Evolutionary conservation across 2,888 invertebrate genomes (phyloP).

Genomic region (Trichacis sp.): DNA sequence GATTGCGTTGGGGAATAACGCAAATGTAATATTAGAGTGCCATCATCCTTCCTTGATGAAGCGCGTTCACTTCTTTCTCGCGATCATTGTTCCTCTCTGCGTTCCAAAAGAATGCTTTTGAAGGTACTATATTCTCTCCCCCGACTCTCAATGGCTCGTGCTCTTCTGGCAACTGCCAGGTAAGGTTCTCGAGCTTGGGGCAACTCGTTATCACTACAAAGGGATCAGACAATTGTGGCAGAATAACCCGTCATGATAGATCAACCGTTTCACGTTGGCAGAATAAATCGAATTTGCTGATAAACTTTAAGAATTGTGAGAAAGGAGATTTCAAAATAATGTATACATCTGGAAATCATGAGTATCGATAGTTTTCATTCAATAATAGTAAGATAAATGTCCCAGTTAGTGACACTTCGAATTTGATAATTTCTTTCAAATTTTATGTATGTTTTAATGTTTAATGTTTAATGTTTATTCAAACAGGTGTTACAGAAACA

Average conservation of each 20-base stretch:
- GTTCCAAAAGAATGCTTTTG: slow-evolving; percentile 16
- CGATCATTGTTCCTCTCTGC: slow-evolving; percentile 28
- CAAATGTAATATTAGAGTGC: slow-evolving; percentile 34
- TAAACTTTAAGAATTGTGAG: too few relatives aligned
- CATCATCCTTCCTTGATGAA: slow-evolving; percentile 23
- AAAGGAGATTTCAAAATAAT: too few relatives aligned
- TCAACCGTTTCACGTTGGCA: slow-evolving; percentile 1
- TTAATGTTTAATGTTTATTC: too few relatives aligned
- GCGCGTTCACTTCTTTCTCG: slow-evolving; percentile 28
- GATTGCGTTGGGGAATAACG: slow-evolving; percentile 29
- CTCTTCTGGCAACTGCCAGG: slow-evolving; percentile 12
- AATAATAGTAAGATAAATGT: too few relatives aligned
- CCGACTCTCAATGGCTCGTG: slow-evolving; percentile 7
- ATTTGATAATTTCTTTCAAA: too few relatives aligned
- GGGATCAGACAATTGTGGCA: slow-evolving; percentile 15
- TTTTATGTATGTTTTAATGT: too few relatives aligned
- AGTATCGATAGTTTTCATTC: too few relatives aligned
- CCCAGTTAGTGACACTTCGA: too few relatives aligned
- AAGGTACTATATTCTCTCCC: slow-evolving; percentile 17
- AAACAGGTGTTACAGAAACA: too few relatives aligned
- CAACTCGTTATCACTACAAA: slow-evolving; percentile 32
- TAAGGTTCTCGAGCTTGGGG: slow-evolving; percentile 24
- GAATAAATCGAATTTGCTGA: neutral
- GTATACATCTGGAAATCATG: too few relatives aligned
- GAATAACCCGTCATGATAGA: slow-evolving; percentile 18